phyloP scores from a whole-genome alignment of 2,888 invertebrate genomes.

The Tolmerus cingulatus region DNA sequence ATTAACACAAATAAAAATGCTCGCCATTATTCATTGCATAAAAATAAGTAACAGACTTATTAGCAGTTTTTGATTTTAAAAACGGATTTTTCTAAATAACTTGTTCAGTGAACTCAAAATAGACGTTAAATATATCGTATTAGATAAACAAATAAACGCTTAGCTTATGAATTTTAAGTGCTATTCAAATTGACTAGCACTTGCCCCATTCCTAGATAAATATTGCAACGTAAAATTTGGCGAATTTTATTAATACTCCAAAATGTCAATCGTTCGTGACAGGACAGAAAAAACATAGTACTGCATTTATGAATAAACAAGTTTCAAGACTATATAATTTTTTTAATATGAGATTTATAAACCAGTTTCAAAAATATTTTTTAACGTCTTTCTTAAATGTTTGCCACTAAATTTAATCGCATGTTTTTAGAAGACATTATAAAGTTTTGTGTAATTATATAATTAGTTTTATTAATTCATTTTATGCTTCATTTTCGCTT shows the following conservation, averaged over 20 bases:
- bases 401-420: not conserved
- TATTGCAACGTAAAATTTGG: not conserved
- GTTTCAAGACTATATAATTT: not conserved
- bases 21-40: no score
- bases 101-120: no score
- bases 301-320: not conserved
- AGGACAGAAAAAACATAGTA: not conserved
- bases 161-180: no score
- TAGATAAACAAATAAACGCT: no score
- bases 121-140: no score
- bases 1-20: no score
- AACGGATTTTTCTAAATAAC: no score
- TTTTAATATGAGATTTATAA: not conserved
- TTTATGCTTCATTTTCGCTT: not conserved
- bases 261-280: not conserved
- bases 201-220: no score
- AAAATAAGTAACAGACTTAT: no score
- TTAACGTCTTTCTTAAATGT: no score
- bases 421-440: not conserved
- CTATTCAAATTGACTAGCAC: no score
- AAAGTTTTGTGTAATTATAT: not conserved
- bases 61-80: no score
- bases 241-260: not conserved
- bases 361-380: not conserved
- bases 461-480: not conserved